Percentiles rank a stretch among this genome's conserved stretches.
Evolutionary conservation across 2,888 invertebrate genomes (phyloP).

Genomic region (Dryadula phaetusa): DNA sequence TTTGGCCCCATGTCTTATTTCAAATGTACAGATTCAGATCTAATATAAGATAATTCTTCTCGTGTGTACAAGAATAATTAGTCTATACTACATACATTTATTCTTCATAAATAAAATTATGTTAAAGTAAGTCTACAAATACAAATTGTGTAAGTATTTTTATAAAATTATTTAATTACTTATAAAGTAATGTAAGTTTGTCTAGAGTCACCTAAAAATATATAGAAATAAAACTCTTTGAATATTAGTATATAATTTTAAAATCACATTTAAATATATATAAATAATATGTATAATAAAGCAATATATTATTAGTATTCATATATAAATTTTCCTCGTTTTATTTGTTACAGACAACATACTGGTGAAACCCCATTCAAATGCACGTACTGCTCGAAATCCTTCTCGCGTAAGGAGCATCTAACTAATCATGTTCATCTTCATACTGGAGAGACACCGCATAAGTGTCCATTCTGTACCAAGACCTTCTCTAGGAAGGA

Average conservation of each 20-base stretch:
- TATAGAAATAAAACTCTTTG: no score
- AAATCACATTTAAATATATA: no score
- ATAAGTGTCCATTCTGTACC: conserved; percentile 89
- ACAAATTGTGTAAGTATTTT: background rate
- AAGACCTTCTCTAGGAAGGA: conserved; percentile 90
- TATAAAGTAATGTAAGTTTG: background rate
- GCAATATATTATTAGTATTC: no score
- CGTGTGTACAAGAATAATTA: background rate
- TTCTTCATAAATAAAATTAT: no score
- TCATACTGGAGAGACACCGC: conserved; percentile 88
- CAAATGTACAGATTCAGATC: no score
- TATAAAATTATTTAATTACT: background rate
- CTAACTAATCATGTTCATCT: conserved; percentile 94
- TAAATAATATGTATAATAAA: no score
- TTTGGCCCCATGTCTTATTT: no score
- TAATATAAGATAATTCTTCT: no score
- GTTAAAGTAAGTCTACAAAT: background rate
- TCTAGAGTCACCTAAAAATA: no score
- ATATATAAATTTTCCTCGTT: no score
- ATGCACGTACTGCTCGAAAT: conserved; percentile 87
- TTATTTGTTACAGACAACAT: conserved; percentile 84
- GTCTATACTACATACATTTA: no score
- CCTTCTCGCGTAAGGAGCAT: conserved; percentile 92
- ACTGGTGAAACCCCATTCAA: conserved; percentile 92
- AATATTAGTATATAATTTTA: no score